phyloP scores from a whole-genome alignment of 2,113 vertebrate genomes.

The Coreoperca whiteheadi region DNA sequence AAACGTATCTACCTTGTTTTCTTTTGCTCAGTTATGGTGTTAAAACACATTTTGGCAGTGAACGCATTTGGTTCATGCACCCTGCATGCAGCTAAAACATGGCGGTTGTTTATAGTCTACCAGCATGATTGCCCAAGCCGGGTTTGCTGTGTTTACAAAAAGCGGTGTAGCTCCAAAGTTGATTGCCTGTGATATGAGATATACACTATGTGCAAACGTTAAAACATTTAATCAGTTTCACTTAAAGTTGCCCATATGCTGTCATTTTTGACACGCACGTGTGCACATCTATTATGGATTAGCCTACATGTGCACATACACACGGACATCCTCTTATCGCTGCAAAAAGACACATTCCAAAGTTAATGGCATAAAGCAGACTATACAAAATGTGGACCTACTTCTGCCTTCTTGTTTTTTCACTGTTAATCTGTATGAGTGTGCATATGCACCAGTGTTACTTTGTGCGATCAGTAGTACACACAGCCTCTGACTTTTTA shows the following conservation, averaged over 20 bases:
- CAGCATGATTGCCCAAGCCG: constrained; percentile 28
- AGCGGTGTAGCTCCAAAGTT: constrained; percentile 8
- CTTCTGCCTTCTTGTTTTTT: constrained; percentile 11
- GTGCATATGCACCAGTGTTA: constrained; percentile 22
- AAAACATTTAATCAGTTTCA: constrained; percentile 29
- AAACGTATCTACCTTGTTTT: constrained; percentile 37
- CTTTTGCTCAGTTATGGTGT: constrained; percentile 26
- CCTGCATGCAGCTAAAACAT: constrained; percentile 19
- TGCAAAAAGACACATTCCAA: background rate
- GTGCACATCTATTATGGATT: constrained; percentile 4
- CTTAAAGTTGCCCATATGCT: background rate
- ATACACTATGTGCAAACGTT: constrained; percentile 22
- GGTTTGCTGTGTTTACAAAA: constrained; percentile 33
- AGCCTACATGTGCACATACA: background rate
- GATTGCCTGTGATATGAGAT: constrained; percentile 34
- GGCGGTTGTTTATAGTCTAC: constrained; percentile 27
- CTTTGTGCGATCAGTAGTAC: constrained; percentile 29
- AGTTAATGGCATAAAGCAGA: background rate
- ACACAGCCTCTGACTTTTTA: constrained; percentile 31
- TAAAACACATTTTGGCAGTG: constrained; percentile 36
- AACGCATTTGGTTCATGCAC: constrained; percentile 52
- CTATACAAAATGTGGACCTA: background rate
- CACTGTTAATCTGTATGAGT: constrained; percentile 22
- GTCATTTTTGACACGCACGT: background rate
- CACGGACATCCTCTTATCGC: constrained; percentile 4